Conservation (phyloP, 2,113 vertebrate species). For the Amphilophus citrinellus region DNA sequence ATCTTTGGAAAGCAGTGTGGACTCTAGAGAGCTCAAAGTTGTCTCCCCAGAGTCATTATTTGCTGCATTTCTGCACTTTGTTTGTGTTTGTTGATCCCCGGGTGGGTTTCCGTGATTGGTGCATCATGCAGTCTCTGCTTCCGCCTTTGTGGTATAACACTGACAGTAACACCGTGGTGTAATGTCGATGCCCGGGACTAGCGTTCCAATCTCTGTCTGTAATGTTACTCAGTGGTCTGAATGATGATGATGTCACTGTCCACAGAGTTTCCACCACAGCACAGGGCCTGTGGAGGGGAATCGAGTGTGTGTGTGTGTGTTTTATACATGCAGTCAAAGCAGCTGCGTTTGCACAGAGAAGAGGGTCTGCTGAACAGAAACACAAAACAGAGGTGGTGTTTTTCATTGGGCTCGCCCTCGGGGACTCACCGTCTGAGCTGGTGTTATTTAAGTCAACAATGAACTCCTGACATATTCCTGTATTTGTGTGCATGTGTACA, state of each 20-base stretch:
- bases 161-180: constrained; percentile 17
- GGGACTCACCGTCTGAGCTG: constrained; percentile 62
- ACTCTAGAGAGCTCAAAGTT: not conserved
- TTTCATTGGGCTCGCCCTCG: constrained; percentile 50
- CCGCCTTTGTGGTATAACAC: not conserved
- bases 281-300: constrained; percentile 35
- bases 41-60: not conserved
- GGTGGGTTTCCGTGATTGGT: not conserved
- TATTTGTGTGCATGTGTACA: not conserved
- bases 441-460: constrained; percentile 64
- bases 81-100: not conserved
- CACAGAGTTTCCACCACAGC: constrained; percentile 63
- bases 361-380: constrained; percentile 34
- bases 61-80: not conserved
- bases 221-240: constrained; percentile 47
- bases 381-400: constrained; percentile 62
- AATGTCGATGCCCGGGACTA: constrained; percentile 31
- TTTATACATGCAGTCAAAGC: constrained; percentile 11
- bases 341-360: constrained; percentile 54
- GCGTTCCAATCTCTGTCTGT: constrained; percentile 35
- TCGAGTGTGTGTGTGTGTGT: constrained; percentile 3
- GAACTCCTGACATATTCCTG: constrained; percentile 1
- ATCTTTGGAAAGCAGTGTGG: not conserved
- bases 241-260: constrained; percentile 70
- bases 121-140: not conserved